Base-by-base conservation (phyloP, 2,888 invertebrate genomes). In the Lochmaea crataegi region DNA sequence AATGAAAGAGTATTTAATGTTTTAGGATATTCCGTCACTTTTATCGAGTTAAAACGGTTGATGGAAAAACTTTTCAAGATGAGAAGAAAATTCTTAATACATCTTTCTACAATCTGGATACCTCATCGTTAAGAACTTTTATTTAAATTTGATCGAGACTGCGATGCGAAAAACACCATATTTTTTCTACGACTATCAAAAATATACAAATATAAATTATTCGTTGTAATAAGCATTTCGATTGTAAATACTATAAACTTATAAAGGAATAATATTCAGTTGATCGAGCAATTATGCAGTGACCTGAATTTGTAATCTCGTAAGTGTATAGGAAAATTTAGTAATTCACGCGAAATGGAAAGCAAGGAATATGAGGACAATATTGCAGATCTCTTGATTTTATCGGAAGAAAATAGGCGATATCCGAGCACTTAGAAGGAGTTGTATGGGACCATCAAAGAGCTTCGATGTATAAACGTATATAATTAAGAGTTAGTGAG, bases 401-500 rank as follows among this genome's bases (percentile, higher is more conserved):
- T 63, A 63, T 56, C 53, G 45, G 63, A 69, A 58, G 68, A 58
- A 69, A 61, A 22, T 53, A 51, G 63, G n/a, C 63, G 51, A n/a
- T 70, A 72, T 74, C 67, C 65, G 38, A 73, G 74, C 72, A 77
- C 57, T 75, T 53, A 53, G 48, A 71, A 70, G 18, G 65, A 66
- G 41, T 38, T 22, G 68, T 68, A 68, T n/a, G n/a, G n/a, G n/a
- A n/a, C 66, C 60, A 64, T 75, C 65, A 72, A 72, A 70, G 73
- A 64, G 72, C 74, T 72, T 66, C 66, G 77, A 78, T 78, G 75
- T 82, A 79, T 81, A 80, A 82, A 80, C 81, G 80, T 82, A 61
- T 82, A 84, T 84, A 85, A 85, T 85, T 85, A 85, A 84, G 84
- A 84, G 81, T 84, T 84, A 85, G 85, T 84, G 85, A 84, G 84